phyloP scores from a whole-genome alignment of 2,113 vertebrate genomes.

The Thymallus thymallus region DNA sequence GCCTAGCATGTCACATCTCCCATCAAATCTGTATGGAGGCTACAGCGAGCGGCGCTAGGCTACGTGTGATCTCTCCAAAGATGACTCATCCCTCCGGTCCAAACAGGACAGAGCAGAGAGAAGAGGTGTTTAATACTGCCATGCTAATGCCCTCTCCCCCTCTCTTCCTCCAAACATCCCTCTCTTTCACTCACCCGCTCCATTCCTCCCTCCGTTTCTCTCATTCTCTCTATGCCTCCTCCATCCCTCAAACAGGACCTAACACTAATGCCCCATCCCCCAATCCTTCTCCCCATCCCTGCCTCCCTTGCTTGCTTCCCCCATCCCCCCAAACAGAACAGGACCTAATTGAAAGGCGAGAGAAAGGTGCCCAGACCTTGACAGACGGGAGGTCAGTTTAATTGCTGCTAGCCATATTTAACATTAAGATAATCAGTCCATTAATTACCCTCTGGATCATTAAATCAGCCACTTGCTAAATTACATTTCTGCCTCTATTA shows the following conservation, averaged over 20 bases:
- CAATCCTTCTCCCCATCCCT: not conserved
- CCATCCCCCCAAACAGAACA: slow-evolving; percentile 58
- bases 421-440: slow-evolving; percentile 99
- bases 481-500: slow-evolving; percentile 99
- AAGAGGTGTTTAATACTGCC: slow-evolving; percentile 49
- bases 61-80: slow-evolving; percentile 34
- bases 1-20: slow-evolving; percentile 50
- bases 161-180: too few species aligned
- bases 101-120: not conserved
- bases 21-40: slow-evolving; percentile 39
- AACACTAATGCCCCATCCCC: not conserved
- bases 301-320: not conserved
- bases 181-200: not conserved
- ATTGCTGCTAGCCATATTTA: slow-evolving; percentile 99
- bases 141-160: not conserved
- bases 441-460: slow-evolving; percentile 99
- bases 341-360: slow-evolving; percentile 96
- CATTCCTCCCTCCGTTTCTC: not conserved
- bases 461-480: slow-evolving; percentile 99
- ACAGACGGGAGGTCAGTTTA: slow-evolving; percentile 99
- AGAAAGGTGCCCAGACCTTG: slow-evolving; percentile 96
- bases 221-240: not conserved
- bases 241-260: not conserved
- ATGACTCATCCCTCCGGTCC: slow-evolving; percentile 52
- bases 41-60: not conserved